Evolutionary conservation across 2,113 vertebrate species (phyloP).

Genomic region (Sinocyclocheilus anophthalmus): DNA sequence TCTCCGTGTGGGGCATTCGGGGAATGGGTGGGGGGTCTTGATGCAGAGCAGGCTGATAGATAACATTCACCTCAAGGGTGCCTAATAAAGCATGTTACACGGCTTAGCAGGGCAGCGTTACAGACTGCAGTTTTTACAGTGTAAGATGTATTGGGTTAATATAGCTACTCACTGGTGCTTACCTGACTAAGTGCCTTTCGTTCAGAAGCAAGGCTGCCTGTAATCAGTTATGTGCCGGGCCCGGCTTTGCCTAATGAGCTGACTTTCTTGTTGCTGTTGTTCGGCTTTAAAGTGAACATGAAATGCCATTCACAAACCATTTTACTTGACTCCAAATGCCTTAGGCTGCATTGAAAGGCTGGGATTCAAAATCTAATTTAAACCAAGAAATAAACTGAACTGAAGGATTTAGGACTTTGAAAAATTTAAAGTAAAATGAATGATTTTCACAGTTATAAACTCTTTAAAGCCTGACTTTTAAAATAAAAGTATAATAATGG

Average conservation of each 20-base stretch:
- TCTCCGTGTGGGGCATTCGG: conserved; percentile 75
- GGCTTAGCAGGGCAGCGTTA: conserved; percentile 90
- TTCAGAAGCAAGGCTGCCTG: conserved; percentile 86
- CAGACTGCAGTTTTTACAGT: conserved; percentile 98
- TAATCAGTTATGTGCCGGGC: conserved; percentile 81
- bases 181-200: conserved; percentile 95
- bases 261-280: conserved; percentile 35
- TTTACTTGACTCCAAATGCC: not conserved
- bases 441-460: not conserved
- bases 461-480: not conserved
- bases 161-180: conserved; percentile 98
- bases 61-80: conserved; percentile 94
- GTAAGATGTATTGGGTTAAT: conserved; percentile 99
- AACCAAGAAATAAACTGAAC: not conserved
- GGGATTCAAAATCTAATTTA: not conserved
- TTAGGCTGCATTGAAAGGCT: not conserved
- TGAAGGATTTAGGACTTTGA: not conserved
- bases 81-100: conserved; percentile 99
- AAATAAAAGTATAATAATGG: no score
- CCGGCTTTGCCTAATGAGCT: conserved; percentile 45
- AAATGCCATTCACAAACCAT: conserved; percentile 2
- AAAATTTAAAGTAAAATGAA: not conserved
- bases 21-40: conserved; percentile 81
- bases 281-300: not conserved
- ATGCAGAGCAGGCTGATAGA: conserved; percentile 91